These are phyloP conservation scores for Proisotoma minuta DNA, from an alignment of 2,888 invertebrate genomes.

Conservation along the genomic window DNA sequence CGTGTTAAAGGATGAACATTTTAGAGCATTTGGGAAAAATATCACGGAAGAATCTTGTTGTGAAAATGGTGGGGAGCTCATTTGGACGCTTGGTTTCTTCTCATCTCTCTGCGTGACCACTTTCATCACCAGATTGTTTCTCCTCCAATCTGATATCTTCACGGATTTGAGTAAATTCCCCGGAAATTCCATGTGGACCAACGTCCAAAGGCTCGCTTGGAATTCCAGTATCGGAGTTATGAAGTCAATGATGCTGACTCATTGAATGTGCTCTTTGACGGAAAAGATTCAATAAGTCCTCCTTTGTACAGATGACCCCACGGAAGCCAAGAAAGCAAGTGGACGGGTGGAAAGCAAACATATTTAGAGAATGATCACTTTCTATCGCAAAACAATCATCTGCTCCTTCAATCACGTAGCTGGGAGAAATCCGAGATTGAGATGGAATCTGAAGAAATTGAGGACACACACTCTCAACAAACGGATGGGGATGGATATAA, in stretches of 20 bases:
- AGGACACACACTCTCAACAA: not conserved
- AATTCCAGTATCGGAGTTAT: slow-evolving; percentile 9
- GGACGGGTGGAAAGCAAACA: not conserved
- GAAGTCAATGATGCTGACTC: slow-evolving; percentile 12
- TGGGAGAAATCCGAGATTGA: slow-evolving; percentile 1
- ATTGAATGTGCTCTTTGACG: slow-evolving; percentile 9
- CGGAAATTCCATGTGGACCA: slow-evolving; percentile 5
- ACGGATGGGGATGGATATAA: not conserved
- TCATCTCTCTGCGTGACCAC: not conserved
- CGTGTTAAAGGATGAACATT: too few species aligned
- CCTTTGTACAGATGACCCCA: slow-evolving; percentile 1
- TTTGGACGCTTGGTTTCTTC: too few species aligned
- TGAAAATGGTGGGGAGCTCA: slow-evolving; percentile 12
- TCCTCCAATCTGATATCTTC: not conserved
- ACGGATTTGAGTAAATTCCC: slow-evolving; percentile 8
- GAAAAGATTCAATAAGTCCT: slow-evolving; percentile 14
- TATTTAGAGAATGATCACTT: slow-evolving; percentile 4
- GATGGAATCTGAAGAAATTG: not conserved
- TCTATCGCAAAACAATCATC: not conserved
- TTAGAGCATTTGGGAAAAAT: too few species aligned
- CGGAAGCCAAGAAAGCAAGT: not conserved
- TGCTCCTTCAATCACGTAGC: not conserved
- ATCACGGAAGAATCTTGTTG: too few species aligned
- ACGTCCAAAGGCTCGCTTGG: not conserved
- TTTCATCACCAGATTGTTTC: not conserved